Evolutionary conservation across 2,113 vertebrate genomes (phyloP).

Genomic region (Atherinomorus stipes): DNA sequence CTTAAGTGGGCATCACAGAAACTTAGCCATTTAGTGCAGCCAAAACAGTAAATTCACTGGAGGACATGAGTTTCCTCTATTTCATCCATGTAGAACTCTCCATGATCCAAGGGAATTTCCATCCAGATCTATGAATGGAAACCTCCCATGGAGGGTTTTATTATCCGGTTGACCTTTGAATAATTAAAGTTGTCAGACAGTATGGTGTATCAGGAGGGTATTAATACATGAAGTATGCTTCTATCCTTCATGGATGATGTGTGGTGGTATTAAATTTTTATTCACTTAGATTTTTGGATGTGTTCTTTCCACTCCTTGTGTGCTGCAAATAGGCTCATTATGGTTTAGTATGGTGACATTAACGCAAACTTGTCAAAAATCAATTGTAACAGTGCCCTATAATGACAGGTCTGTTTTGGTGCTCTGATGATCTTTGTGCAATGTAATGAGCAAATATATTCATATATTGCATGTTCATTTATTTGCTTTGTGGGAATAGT

Average conservation of each 20-base stretch:
- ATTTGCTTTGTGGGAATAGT: not conserved
- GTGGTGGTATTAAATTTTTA: not conserved
- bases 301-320: not conserved
- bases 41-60: no score
- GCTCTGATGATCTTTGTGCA: not conserved
- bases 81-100: no score
- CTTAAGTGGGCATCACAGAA: no score
- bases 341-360: not conserved
- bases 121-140: no score
- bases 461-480: not conserved
- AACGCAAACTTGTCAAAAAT: not conserved
- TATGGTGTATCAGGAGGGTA: not conserved
- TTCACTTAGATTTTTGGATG: not conserved
- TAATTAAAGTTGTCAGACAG: not conserved
- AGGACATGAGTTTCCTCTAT: no score
- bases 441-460: not conserved
- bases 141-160: not conserved
- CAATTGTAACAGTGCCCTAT: slow-evolving; percentile 3
- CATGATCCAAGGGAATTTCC: no score
- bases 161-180: slow-evolving; percentile 6
- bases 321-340: not conserved
- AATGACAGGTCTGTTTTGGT: not conserved
- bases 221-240: not conserved
- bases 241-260: not conserved
- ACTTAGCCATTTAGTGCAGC: no score